Evolutionary conservation across 2,113 vertebrate species (phyloP).

Genomic region (Martes martes): DNA sequence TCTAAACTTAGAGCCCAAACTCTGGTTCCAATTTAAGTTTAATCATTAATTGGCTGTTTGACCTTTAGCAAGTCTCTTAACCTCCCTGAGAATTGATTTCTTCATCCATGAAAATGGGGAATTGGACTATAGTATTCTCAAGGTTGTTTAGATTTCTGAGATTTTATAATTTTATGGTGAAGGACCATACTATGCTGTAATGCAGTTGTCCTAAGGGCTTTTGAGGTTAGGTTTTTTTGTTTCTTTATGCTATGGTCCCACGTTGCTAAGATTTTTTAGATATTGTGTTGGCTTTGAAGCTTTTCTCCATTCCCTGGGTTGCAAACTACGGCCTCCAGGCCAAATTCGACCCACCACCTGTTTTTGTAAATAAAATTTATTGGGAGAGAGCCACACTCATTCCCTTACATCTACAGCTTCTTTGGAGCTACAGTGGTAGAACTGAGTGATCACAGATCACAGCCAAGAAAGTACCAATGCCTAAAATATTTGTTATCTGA

Average conservation of each 20-base stretch:
- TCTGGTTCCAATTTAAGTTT: constrained; percentile 6
- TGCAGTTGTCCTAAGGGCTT: not conserved
- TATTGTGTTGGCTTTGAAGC: not conserved
- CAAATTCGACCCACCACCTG: not conserved
- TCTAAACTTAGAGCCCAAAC: constrained; percentile 37
- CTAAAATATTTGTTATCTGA: not conserved
- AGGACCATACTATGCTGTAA: not conserved
- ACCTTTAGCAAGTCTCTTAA: not conserved
- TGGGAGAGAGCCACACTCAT: not conserved
- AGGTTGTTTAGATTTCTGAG: not conserved
- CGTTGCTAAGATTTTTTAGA: not conserved
- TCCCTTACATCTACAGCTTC: not conserved
- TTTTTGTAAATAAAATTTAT: constrained; percentile 36
- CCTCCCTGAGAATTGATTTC: constrained; percentile 9
- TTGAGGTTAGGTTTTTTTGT: not conserved
- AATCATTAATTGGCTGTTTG: not conserved
- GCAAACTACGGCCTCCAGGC: not conserved
- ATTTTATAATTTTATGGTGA: not conserved
- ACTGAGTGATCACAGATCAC: not conserved
- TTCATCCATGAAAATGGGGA: not conserved
- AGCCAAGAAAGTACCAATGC: not conserved
- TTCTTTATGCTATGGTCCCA: not conserved
- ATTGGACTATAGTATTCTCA: not conserved
- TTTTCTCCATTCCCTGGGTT: not conserved
- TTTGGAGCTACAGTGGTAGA: not conserved